These are phyloP conservation scores for Papilio helenus DNA, from an alignment of 1,140 invertebrate genomes.

Conservation along the genomic window DNA sequence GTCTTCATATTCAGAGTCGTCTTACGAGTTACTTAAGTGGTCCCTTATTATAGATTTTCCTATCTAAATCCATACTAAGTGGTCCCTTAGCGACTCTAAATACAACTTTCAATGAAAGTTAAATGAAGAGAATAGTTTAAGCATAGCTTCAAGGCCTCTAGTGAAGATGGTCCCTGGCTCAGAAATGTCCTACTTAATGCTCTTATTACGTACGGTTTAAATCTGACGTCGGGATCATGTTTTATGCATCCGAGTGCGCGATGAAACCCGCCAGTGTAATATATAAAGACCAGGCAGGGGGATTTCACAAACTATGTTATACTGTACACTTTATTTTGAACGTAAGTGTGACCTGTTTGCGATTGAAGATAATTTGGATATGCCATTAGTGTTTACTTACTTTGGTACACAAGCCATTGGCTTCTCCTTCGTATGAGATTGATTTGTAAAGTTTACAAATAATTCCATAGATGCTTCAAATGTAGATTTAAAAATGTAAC, in stretches of 20 bases:
- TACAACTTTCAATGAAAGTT: not conserved
- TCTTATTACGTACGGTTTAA: constrained; percentile 81
- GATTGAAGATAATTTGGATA: constrained; percentile 24
- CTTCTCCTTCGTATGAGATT: no score
- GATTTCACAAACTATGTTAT: constrained; percentile 71
- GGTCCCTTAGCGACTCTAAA: no score
- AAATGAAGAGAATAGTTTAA: not conserved
- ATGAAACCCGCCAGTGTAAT: constrained; percentile 76
- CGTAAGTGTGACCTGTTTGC: constrained; percentile 10
- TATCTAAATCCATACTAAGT: no score
- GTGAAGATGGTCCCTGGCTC: not conserved
- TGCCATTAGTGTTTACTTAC: not conserved
- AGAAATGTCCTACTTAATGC: constrained; percentile 65
- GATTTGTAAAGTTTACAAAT: no score
- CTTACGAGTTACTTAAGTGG: no score
- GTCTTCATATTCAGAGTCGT: not conserved
- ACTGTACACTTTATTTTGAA: constrained; percentile 66
- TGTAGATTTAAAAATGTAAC: no score
- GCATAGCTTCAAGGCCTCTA: not conserved
- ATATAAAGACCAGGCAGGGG: constrained; percentile 71
- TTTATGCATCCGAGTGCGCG: constrained; percentile 80
- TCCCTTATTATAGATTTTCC: no score
- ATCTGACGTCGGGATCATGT: constrained; percentile 79
- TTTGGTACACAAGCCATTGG: no score
- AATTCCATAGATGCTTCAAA: no score